A percentile compares a stretch with the other conserved stretches of the same genome.
Conservation (phyloP, 92 coral and sea anemone genomes). For the Actinernus sp. region DNA sequence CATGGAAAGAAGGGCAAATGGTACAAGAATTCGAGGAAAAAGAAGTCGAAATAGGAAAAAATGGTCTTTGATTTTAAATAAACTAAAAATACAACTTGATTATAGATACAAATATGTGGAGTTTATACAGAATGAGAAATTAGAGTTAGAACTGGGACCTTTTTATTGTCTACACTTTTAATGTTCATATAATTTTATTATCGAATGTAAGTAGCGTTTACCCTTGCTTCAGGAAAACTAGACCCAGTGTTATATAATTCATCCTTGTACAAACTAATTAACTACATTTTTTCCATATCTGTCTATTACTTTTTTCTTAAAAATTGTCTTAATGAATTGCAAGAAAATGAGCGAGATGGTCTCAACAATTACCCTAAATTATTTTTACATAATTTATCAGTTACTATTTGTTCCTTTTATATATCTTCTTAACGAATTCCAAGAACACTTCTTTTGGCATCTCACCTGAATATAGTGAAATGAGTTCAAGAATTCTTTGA, state of each 20-base stretch:
- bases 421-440: slow-evolving; percentile 87
- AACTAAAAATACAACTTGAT: neutral
- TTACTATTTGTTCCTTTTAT: slow-evolving; percentile 89
- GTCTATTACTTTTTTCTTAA: neutral
- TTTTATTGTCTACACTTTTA: too few relatives aligned
- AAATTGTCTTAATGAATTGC: neutral
- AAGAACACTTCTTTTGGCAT: slow-evolving; percentile 83
- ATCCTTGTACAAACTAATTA: neutral
- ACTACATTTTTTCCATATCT: neutral
- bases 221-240: too few relatives aligned
- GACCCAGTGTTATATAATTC: too few relatives aligned
- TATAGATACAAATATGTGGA: neutral
- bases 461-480: slow-evolving; percentile 65
- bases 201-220: too few relatives aligned
- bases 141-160: too few relatives aligned
- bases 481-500: slow-evolving; percentile 63
- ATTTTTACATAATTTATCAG: too few relatives aligned
- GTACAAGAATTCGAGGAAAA: too few relatives aligned
- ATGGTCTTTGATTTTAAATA: neutral
- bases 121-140: neutral
- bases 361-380: too few relatives aligned
- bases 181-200: too few relatives aligned
- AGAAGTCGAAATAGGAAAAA: neutral
- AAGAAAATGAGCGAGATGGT: neutral
- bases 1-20: slow-evolving; percentile 5